A percentile compares a stretch with the other conserved stretches of the same genome.
Evolutionary conservation across 2,888 invertebrate species (phyloP).

Genomic region (Ferdinandea cuprea): DNA sequence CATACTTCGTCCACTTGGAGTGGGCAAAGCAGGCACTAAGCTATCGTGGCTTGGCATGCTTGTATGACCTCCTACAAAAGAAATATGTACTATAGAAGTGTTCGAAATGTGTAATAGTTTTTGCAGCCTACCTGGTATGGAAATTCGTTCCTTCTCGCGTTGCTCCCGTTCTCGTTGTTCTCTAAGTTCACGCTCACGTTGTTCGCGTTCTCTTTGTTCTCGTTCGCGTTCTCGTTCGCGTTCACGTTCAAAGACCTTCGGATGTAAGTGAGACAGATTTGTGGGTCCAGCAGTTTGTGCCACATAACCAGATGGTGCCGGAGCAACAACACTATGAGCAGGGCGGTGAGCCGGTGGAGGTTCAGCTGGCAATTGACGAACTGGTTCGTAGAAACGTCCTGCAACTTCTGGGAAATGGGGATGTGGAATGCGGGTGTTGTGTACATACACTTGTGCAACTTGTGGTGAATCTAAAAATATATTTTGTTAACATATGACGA

Average conservation of each 20-base stretch:
- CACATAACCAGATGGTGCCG: constrained; percentile 78
- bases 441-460: constrained; percentile 87
- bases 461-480: constrained; percentile 86
- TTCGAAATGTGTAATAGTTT: constrained; percentile 4
- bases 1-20: constrained; percentile 78
- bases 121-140: constrained; percentile 75
- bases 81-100: neutral
- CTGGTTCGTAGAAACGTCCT: constrained; percentile 84
- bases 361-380: constrained; percentile 83
- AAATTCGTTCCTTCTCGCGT: constrained; percentile 77
- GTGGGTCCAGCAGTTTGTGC: constrained; percentile 72
- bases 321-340: constrained; percentile 82
- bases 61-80: constrained; percentile 72
- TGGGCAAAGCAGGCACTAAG: constrained; percentile 78
- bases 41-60: constrained; percentile 77
- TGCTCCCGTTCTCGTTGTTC: constrained; percentile 76
- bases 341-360: constrained; percentile 86
- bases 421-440: constrained; percentile 84
- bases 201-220: constrained; percentile 79
- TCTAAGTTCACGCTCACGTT: constrained; percentile 79
- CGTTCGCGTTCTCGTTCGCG: constrained; percentile 75
- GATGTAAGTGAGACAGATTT: constrained; percentile 77
- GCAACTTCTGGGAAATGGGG: constrained; percentile 82
- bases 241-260: constrained; percentile 80
- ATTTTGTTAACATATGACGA: neutral